Conservation (phyloP, 2,797 vertebrate genomes). For the Sebastes dallii region DNA sequence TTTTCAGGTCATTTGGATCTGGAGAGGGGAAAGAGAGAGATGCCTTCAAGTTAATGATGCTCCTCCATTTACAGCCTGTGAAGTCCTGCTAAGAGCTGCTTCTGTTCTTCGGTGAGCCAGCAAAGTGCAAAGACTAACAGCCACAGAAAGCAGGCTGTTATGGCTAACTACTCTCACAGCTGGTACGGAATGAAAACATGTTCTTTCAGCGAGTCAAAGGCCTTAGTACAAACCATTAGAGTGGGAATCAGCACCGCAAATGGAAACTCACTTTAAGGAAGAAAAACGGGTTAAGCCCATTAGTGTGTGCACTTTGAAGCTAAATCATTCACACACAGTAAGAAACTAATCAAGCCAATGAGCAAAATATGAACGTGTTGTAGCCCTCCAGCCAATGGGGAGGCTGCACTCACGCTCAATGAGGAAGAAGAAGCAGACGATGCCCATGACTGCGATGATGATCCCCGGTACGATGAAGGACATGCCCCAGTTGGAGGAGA, state of each 20-base stretch:
- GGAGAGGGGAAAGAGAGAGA: constrained; percentile 12
- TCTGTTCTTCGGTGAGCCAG: not conserved
- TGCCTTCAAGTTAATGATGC: not conserved
- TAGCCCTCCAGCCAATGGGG: too few species aligned
- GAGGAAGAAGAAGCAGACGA: constrained; percentile 95
- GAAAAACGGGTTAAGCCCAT: too few species aligned
- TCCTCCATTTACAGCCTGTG: not conserved
- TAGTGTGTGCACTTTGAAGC: not conserved
- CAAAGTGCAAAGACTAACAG: not conserved
- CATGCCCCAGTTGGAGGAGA: constrained; percentile 91
- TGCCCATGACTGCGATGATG: constrained; percentile 84
- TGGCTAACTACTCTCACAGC: not conserved
- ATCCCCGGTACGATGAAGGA: constrained; percentile 92
- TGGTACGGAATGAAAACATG: not conserved
- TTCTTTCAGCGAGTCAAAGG: not conserved
- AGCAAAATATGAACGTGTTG: not conserved
- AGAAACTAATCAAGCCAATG: not conserved
- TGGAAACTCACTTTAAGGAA: not conserved
- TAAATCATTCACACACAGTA: not conserved
- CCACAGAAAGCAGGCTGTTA: not conserved
- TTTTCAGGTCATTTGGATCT: constrained; percentile 95
- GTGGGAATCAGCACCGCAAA: not conserved
- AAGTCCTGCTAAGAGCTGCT: not conserved
- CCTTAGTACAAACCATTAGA: not conserved
- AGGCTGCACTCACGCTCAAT: constrained; percentile 89